phyloP scores from a whole-genome alignment of 2,888 invertebrate genomes.

The Octonoba sinensis region DNA sequence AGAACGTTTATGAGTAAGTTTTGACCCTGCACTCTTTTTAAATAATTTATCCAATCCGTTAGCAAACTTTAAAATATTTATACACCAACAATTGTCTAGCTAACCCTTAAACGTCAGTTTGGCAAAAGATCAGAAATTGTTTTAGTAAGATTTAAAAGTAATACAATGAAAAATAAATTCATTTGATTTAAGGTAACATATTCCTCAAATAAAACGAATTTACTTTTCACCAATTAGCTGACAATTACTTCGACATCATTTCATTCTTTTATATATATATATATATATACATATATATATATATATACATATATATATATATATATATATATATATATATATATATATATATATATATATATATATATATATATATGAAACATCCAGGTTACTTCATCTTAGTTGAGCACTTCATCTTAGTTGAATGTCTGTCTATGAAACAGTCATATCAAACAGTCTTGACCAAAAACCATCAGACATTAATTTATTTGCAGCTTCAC shows the following conservation, averaged over 20 bases:
- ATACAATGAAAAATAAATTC: background rate
- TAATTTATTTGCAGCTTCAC: too few relatives aligned
- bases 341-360: background rate
- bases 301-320: conserved; percentile 4
- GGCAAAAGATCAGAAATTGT: too few relatives aligned
- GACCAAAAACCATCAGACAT: too few relatives aligned
- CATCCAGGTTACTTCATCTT: background rate
- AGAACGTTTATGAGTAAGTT: conserved; percentile 70
- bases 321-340: conserved; percentile 9
- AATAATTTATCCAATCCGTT: background rate
- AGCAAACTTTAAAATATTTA: background rate
- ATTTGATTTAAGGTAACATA: background rate
- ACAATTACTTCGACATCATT: too few relatives aligned
- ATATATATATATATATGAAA: background rate
- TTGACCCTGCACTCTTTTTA: background rate
- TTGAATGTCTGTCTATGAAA: too few relatives aligned
- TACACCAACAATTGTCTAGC: too few relatives aligned
- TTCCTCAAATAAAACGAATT: too few relatives aligned
- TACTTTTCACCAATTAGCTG: too few relatives aligned
- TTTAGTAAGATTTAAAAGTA: background rate
- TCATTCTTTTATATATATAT: too few relatives aligned
- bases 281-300: background rate
- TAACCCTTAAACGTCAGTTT: too few relatives aligned
- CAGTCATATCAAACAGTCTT: too few relatives aligned
- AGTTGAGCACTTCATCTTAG: too few relatives aligned